Conservation (phyloP, 37 sponge, comb jelly and placozoan genomes). For the Aphrocallistes beatrix region DNA sequence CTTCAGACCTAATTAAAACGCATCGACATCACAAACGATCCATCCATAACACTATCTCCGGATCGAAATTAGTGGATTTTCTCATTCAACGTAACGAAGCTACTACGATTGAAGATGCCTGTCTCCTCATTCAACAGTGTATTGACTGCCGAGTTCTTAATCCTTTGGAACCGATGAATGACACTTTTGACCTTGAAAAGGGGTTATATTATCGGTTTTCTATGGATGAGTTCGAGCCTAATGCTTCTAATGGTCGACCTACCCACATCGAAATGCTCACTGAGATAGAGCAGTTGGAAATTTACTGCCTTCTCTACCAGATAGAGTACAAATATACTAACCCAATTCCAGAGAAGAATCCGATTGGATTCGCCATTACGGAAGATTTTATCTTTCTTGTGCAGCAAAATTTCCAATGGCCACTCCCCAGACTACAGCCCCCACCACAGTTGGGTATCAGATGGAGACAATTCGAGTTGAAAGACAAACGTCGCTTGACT, state of each 20-base stretch:
- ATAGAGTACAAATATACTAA: not conserved
- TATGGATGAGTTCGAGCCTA: not conserved
- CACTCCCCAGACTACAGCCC: not conserved
- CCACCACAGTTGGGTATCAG: not conserved
- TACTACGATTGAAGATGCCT: not conserved
- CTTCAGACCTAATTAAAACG: not conserved
- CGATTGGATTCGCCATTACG: not conserved
- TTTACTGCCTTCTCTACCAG: not conserved
- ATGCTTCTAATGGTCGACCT: not conserved
- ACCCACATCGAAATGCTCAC: not conserved
- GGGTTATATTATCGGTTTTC: not conserved
- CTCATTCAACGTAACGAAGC: not conserved
- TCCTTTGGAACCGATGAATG: not conserved
- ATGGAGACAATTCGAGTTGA: constrained; percentile 5
- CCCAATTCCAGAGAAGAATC: not conserved
- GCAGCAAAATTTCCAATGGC: not conserved
- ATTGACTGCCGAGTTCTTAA: not conserved
- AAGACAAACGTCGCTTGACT: not conserved
- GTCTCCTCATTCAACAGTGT: not conserved
- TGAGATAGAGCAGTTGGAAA: not conserved
- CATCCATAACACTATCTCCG: not conserved
- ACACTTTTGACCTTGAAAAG: not conserved
- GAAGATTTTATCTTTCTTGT: not conserved
- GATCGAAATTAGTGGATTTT: not conserved
- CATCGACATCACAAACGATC: not conserved